Evolutionary conservation across 2,797 vertebrate species (phyloP).

Genomic region (Ibycter americanus): DNA sequence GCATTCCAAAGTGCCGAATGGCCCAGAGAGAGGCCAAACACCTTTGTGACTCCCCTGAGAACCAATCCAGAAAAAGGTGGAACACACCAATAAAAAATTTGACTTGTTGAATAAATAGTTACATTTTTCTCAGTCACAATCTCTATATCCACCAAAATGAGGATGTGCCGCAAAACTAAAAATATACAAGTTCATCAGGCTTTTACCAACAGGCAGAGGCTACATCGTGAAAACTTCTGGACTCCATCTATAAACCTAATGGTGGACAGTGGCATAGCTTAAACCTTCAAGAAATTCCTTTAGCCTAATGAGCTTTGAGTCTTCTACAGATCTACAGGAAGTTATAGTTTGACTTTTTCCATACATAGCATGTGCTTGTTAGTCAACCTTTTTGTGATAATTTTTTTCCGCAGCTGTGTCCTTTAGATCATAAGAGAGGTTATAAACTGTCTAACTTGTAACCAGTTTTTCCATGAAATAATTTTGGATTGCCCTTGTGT

Average conservation of each 20-base stretch:
- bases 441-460: background rate
- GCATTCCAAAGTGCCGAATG: background rate
- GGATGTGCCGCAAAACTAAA: rapidly evolving
- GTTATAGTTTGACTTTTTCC: background rate
- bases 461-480: background rate
- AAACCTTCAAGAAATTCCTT: background rate
- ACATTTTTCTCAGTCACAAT: background rate
- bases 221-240: background rate
- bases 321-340: background rate
- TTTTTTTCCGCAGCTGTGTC: background rate
- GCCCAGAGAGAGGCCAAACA: background rate
- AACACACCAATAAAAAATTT: background rate
- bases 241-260: background rate
- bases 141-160: background rate
- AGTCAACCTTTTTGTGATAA: background rate
- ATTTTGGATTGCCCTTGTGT: background rate
- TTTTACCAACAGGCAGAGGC: background rate
- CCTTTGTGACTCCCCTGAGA: background rate
- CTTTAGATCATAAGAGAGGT: background rate
- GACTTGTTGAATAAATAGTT: background rate
- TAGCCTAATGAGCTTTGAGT: background rate
- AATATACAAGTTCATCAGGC: background rate
- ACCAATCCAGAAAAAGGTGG: background rate
- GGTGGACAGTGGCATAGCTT: background rate
- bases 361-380: background rate